Conservation (phyloP, 2,888 invertebrate species). For the Rapana venosa region DNA sequence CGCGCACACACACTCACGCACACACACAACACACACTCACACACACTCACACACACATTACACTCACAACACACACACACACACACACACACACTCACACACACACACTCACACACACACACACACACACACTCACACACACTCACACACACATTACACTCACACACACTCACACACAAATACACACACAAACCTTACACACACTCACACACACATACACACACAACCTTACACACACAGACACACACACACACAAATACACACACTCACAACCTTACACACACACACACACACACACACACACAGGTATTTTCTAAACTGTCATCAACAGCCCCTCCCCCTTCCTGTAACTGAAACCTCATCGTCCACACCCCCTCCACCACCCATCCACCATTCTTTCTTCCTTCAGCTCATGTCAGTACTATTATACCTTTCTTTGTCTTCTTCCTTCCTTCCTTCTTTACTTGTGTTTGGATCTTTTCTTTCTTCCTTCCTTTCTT, state of each 20-base stretch:
- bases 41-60: background rate
- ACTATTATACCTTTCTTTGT: background rate
- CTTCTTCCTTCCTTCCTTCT: background rate
- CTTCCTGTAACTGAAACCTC: background rate
- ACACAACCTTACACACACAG: background rate
- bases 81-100: background rate
- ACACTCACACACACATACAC: background rate
- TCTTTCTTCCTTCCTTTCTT: background rate
- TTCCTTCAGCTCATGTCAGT: background rate
- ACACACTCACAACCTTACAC: background rate
- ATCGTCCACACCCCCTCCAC: background rate
- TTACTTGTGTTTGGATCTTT: background rate
- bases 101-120: background rate
- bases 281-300: background rate
- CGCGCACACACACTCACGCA: too few species aligned
- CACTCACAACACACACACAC: background rate
- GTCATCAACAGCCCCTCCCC: background rate
- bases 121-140: constrained; percentile 3
- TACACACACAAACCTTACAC: too few species aligned
- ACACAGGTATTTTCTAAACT: background rate
- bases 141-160: too few species aligned
- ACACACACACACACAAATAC: background rate
- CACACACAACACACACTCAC: too few species aligned
- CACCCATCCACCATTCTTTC: background rate
- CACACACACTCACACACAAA: too few species aligned